These are phyloP conservation scores for Calidris pugnax DNA, from an alignment of 2,113 vertebrate genomes.

Conservation along the genomic window DNA sequence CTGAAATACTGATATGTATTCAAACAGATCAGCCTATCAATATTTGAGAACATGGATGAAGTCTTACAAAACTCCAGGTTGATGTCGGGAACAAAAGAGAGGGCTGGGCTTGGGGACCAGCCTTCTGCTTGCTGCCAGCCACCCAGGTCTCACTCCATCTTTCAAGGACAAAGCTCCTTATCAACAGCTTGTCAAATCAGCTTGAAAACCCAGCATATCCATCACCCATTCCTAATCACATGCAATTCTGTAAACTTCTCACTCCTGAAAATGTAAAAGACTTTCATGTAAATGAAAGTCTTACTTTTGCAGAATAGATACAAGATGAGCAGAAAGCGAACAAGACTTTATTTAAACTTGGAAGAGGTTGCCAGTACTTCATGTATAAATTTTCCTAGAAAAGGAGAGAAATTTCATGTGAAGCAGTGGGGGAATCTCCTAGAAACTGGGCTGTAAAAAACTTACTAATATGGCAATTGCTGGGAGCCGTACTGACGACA, in stretches of 20 bases:
- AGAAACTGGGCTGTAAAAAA: background rate
- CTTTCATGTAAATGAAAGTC: background rate
- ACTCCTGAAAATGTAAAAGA: background rate
- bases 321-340: background rate
- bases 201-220: background rate
- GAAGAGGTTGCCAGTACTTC: background rate
- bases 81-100: background rate
- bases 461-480: accelerated
- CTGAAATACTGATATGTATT: background rate
- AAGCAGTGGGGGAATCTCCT: background rate
- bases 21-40: background rate
- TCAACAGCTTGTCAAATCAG: background rate
- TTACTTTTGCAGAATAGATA: background rate
- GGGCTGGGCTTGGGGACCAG: background rate
- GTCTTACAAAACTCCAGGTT: background rate
- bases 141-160: background rate
- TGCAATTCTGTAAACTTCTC: background rate
- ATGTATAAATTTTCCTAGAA: background rate
- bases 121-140: background rate
- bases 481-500: background rate
- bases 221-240: background rate
- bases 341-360: background rate
- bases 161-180: background rate
- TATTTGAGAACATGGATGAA: background rate
- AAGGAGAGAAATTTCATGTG: background rate